Evolutionary conservation across 1,140 invertebrate genomes (phyloP).

Genomic region (Leptopilina clavipes): DNA sequence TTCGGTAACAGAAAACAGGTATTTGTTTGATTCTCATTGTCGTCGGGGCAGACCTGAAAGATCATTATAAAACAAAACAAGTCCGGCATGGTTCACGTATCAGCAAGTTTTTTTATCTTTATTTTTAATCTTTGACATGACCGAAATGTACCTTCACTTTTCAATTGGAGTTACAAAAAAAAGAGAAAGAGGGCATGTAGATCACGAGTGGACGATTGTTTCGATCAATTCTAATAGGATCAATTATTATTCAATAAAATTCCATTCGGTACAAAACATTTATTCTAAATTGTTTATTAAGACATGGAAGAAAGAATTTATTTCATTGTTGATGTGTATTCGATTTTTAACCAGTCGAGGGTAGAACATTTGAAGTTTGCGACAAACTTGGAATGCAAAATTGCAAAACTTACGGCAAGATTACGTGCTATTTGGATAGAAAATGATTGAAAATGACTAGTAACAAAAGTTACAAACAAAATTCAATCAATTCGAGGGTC

Average conservation of each 20-base stretch:
- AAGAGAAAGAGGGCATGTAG: constrained; percentile 20
- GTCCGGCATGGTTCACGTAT: constrained; percentile 45
- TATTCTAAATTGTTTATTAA: background rate
- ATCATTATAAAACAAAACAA: constrained; percentile 19
- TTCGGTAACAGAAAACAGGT: background rate
- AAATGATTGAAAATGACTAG: too few species aligned
- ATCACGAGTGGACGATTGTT: constrained; percentile 9
- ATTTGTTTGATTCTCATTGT: background rate
- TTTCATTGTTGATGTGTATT: too few species aligned
- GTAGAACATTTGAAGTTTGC: too few species aligned
- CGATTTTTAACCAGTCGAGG: too few species aligned
- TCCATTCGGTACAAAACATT: background rate
- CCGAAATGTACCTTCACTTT: constrained; percentile 68
- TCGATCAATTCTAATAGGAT: background rate
- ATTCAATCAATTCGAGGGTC: too few species aligned
- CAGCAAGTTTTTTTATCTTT: constrained; percentile 54
- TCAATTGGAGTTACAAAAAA: constrained; percentile 17
- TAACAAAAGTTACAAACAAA: too few species aligned
- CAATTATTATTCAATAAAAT: background rate
- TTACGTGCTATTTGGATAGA: too few species aligned
- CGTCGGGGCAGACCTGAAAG: background rate
- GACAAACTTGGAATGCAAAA: too few species aligned
- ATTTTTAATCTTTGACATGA: constrained; percentile 53
- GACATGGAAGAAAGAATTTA: too few species aligned
- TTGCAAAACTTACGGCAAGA: too few species aligned